A percentile compares a stretch with the other conserved stretches of the same genome.
Conservation (phyloP, 2,113 vertebrate species). For the Penelope pileata region DNA sequence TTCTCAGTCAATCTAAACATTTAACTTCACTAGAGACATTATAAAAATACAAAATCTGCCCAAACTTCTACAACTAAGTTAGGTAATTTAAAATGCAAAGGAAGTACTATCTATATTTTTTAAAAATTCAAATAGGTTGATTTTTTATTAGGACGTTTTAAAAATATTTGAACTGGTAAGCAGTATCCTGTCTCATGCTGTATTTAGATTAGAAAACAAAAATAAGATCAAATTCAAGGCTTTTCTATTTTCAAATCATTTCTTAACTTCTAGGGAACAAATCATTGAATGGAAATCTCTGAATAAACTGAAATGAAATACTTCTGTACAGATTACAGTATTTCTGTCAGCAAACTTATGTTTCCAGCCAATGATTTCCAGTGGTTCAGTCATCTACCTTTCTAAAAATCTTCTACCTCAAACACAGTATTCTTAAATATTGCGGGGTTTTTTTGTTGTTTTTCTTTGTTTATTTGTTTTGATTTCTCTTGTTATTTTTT, state of each 20-base stretch:
- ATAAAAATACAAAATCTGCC: background rate
- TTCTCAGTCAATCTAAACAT: background rate
- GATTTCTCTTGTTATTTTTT: background rate
- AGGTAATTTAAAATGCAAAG: background rate
- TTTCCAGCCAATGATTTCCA: background rate
- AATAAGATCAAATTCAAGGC: background rate
- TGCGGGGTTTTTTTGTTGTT: background rate
- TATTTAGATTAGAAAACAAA: background rate
- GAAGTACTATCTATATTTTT: background rate
- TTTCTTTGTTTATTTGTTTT: accelerated
- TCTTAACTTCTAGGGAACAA: background rate
- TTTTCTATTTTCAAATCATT: background rate
- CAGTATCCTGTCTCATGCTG: background rate
- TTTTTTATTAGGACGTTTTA: background rate
- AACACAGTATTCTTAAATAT: background rate
- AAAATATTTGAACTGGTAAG: background rate
- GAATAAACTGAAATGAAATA: background rate
- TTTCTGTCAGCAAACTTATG: background rate
- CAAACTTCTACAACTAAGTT: background rate
- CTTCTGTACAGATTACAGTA: background rate
- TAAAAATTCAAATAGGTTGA: background rate
- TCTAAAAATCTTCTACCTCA: background rate
- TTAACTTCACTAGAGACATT: background rate
- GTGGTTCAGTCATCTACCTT: background rate
- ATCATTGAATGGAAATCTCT: background rate